These are phyloP conservation scores for Agonopterix heracliana DNA, from an alignment of 2,888 invertebrate genomes.

Conservation along the genomic window DNA sequence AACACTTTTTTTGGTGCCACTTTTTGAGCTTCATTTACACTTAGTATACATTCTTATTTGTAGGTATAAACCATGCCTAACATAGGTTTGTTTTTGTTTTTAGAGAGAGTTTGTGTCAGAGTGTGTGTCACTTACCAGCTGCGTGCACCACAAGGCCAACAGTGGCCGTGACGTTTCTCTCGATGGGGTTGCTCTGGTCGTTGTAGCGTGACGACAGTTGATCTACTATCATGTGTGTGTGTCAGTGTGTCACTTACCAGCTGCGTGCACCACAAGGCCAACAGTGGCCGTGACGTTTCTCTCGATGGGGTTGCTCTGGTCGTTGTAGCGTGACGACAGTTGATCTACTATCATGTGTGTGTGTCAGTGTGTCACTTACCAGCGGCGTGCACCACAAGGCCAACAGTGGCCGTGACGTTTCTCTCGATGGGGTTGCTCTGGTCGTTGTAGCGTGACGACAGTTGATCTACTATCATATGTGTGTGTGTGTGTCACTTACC, in stretches of 20 bases:
- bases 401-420: slow-evolving; percentile 95
- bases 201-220: slow-evolving; percentile 79
- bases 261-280: slow-evolving; percentile 98
- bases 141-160: slow-evolving; percentile 98
- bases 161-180: slow-evolving; percentile 93
- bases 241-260: slow-evolving; percentile 77
- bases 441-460: slow-evolving; percentile 75
- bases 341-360: slow-evolving; percentile 98
- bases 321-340: slow-evolving; percentile 73
- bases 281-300: slow-evolving; percentile 95
- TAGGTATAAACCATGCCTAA: too few species aligned
- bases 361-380: slow-evolving; percentile 70
- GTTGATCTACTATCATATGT: slow-evolving; percentile 83
- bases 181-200: slow-evolving; percentile 77
- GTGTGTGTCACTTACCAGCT: slow-evolving; percentile 80
- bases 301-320: slow-evolving; percentile 78
- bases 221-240: slow-evolving; percentile 96
- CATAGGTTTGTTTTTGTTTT: too few species aligned
- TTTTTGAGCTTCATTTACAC: too few species aligned
- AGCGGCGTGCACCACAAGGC: slow-evolving; percentile 98
- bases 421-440: slow-evolving; percentile 78
- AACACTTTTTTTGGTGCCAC: too few species aligned
- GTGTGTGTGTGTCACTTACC: slow-evolving; percentile 58
- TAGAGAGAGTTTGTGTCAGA: too few species aligned
- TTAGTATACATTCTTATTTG: too few species aligned